Percentiles rank a stretch among this genome's conserved stretches.
These are phyloP conservation scores for Ptychoptera albimana DNA, from an alignment of 2,888 invertebrate species.

Conservation along the genomic window DNA sequence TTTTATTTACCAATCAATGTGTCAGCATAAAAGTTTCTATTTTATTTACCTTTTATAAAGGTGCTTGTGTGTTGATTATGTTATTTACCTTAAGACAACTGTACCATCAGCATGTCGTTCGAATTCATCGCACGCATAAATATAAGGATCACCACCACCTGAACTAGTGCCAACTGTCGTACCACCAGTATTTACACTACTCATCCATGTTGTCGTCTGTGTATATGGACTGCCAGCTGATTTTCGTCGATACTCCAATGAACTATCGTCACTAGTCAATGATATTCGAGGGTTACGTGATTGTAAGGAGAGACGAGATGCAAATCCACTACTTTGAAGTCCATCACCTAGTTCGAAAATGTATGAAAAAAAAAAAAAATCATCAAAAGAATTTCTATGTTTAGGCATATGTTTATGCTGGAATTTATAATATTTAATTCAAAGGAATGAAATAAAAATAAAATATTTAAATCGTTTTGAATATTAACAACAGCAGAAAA, in stretches of 20 bases:
- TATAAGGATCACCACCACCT: constrained; percentile 16
- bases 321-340: constrained; percentile 3
- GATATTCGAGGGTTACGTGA: constrained; percentile 29
- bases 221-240: constrained; percentile 26
- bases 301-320: constrained; percentile 11
- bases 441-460: too few species aligned
- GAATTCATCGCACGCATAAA: constrained; percentile 28
- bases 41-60: too few species aligned
- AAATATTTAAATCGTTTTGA: too few species aligned
- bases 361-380: neutral
- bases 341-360: constrained; percentile 10
- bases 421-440: too few species aligned
- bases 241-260: constrained; percentile 25
- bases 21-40: too few species aligned
- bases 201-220: neutral
- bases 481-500: too few species aligned
- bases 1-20: too few species aligned
- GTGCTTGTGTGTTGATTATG: too few species aligned
- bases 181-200: neutral
- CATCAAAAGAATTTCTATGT: neutral
- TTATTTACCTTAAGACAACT: constrained; percentile 40
- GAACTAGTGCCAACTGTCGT: constrained; percentile 12
- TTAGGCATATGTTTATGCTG: too few species aligned
- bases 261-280: constrained; percentile 30
- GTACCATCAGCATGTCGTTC: constrained; percentile 41